Evolutionary conservation across 2,113 vertebrate genomes (phyloP).

Genomic region (Gallinago paraguaiae): DNA sequence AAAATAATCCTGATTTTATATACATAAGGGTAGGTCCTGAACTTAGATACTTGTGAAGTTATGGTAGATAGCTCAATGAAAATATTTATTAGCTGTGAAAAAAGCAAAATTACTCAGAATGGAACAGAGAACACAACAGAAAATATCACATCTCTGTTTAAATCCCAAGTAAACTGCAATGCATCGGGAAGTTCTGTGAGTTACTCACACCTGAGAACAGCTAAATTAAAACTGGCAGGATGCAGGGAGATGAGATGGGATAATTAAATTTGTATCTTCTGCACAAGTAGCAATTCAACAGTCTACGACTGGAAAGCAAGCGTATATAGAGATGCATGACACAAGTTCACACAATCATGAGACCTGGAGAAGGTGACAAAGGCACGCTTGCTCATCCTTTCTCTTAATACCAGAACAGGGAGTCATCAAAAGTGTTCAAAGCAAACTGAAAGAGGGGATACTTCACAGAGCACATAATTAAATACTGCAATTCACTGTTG

Average conservation of each 20-base stretch:
- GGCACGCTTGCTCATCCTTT: background rate
- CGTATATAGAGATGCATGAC: background rate
- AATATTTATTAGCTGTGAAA: background rate
- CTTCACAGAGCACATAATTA: background rate
- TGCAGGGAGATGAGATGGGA: background rate
- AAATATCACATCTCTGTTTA: background rate
- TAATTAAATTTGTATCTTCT: background rate
- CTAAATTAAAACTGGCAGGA: background rate
- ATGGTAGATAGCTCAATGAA: background rate
- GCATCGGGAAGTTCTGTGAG: background rate
- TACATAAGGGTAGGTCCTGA: background rate
- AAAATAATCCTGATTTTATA: background rate
- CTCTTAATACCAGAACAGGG: background rate
- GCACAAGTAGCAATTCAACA: background rate
- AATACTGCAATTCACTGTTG: background rate
- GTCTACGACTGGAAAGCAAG: background rate
- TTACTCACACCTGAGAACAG: background rate
- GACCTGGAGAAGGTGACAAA: background rate
- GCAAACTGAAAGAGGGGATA: background rate
- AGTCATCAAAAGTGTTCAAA: background rate
- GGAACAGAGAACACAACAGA: background rate
- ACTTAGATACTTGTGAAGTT: background rate
- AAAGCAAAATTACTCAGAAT: background rate
- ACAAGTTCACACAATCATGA: background rate
- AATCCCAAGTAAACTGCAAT: background rate